Base-by-base conservation (phyloP, 2,797 vertebrate species). In the Merluccius polli region DNA sequence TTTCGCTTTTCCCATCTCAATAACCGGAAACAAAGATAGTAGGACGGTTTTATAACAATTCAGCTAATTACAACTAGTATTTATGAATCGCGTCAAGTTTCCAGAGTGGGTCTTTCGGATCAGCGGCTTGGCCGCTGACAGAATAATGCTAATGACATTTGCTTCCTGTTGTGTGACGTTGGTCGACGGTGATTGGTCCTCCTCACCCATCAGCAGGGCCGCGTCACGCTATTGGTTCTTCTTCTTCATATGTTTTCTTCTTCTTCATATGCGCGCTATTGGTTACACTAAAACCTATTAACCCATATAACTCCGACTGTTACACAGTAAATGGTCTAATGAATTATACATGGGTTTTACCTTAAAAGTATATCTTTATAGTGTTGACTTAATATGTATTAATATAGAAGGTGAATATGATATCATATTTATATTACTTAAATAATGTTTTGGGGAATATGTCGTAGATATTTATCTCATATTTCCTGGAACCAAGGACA, bases 161-260 rank as follows among this genome's bases (percentile, higher is more conserved):
- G 86, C 88, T 92, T 93, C 91, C 91, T 90, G 91, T 90, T 91
- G 77, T 85, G 73, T 75, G 85, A 82, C 84, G 81, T 77, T 69
- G 75, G 4, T 35, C 1, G 16, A 2, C 48, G 38, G 21, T 16
- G 69, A 93, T 93, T 90, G 90, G 91, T 78, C 70, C 78, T 24
- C 3, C 8, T 2, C 33, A 44, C 11, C 24, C 6, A 13, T 65
- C 0, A 6, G 59, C 59, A 12, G 10, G 9, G 12, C 2, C 0
- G 31, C 41, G 67, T 24, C 76, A 3, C 24, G n/a, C 79, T 77
- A 89, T 89, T 91, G 88, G n/a, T n/a, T n/a, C n/a, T n/a, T n/a
- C n/a, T n/a, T n/a, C n/a, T n/a, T n/a, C n/a, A n/a, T n/a, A n/a
- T n/a, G n/a, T n/a, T n/a, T n/a, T n/a, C n/a, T n/a, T n/a, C n/a